Conservation (phyloP, 2,797 vertebrate genomes). For the Darevskia nairensis region DNA sequence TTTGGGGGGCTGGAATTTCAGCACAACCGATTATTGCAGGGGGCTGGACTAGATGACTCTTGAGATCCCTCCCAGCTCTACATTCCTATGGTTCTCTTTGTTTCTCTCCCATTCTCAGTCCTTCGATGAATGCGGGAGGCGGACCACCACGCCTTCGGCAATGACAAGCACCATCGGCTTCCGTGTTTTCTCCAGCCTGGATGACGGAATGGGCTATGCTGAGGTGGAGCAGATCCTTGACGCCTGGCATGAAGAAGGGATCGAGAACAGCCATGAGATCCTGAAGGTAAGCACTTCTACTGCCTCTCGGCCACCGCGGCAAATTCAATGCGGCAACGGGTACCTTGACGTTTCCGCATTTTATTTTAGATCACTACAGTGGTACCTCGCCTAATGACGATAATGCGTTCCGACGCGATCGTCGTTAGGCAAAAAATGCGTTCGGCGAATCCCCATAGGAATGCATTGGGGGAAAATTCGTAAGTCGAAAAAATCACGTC, state of each 20-base stretch:
- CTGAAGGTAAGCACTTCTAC: slow-evolving; percentile 82
- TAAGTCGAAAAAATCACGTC: too few relatives aligned
- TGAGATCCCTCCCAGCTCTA: too few relatives aligned
- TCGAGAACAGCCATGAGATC: slow-evolving; percentile 92
- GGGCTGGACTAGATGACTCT: too few relatives aligned
- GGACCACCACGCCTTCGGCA: slow-evolving; percentile 80
- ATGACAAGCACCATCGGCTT: slow-evolving; percentile 86
- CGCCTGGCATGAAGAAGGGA: slow-evolving; percentile 93
- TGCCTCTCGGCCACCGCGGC: rapidly evolving
- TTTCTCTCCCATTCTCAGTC: slow-evolving; percentile 76
- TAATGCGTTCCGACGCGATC: too few relatives aligned
- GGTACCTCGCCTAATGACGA: too few relatives aligned
- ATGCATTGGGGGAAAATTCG: too few relatives aligned
- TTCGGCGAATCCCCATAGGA: too few relatives aligned
- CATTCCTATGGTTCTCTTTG: neutral
- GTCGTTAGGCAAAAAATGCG: too few relatives aligned
- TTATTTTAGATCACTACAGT: too few relatives aligned
- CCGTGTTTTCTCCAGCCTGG: slow-evolving; percentile 91
- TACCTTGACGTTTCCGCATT: neutral
- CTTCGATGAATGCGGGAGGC: slow-evolving; percentile 91
- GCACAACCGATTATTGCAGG: neutral
- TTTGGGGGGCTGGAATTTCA: neutral
- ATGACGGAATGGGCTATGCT: slow-evolving; percentile 90
- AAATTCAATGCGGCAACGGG: too few relatives aligned
- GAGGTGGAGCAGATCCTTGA: slow-evolving; percentile 88